These are phyloP conservation scores for Lophius piscatorius DNA, from an alignment of 2,113 vertebrate genomes.

Conservation along the genomic window DNA sequence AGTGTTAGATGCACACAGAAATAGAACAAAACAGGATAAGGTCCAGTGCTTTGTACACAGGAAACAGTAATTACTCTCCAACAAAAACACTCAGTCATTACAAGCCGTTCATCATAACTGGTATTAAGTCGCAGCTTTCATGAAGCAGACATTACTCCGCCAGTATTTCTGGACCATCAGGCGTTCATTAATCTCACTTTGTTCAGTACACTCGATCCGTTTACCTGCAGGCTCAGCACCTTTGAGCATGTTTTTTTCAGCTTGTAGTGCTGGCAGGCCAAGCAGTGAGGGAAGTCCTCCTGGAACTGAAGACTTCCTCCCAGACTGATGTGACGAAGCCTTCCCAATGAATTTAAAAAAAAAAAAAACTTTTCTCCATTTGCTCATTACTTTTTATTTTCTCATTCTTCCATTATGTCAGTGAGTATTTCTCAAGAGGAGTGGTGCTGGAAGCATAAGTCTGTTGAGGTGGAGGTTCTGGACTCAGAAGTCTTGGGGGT, in stretches of 20 bases:
- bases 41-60: slow-evolving; percentile 5
- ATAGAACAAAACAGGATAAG: no score
- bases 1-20: no score
- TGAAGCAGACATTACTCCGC: slow-evolving; percentile 27
- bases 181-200: slow-evolving; percentile 31
- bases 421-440: slow-evolving; percentile 94
- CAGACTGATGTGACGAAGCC: no score
- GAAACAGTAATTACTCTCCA: slow-evolving; percentile 16
- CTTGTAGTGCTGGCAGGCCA: neutral
- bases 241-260: slow-evolving; percentile 21
- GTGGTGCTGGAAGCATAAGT: slow-evolving; percentile 99
- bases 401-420: slow-evolving; percentile 38
- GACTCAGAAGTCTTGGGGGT: slow-evolving; percentile 86
- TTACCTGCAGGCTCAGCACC: slow-evolving; percentile 22
- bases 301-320: neutral
- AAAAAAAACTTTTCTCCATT: no score
- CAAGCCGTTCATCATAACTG: slow-evolving; percentile 42
- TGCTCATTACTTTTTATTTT: neutral
- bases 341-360: no score
- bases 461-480: slow-evolving; percentile 90
- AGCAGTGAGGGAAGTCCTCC: neutral
- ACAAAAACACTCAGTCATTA: slow-evolving; percentile 40
- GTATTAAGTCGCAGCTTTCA: slow-evolving; percentile 22
- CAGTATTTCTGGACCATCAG: slow-evolving; percentile 34
- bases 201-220: slow-evolving; percentile 36